phyloP scores from a whole-genome alignment of 2,113 vertebrate genomes.

The Cololabis saira region DNA sequence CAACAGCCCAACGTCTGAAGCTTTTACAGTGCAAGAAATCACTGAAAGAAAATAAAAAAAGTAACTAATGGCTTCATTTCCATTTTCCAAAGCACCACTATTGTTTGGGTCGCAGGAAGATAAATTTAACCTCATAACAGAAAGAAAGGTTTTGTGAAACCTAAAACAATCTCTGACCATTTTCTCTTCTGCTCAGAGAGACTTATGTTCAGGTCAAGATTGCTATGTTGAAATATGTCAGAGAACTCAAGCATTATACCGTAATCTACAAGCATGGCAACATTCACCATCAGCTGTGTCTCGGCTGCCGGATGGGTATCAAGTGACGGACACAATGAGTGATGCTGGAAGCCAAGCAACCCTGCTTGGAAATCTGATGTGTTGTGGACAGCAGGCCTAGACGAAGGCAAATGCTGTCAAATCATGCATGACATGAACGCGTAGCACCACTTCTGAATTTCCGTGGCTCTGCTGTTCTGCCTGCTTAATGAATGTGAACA shows the following conservation, averaged over 20 bases:
- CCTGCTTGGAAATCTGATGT: constrained; percentile 52
- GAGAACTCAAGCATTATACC: constrained; percentile 29
- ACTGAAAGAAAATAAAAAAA: not conserved
- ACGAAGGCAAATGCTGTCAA: constrained; percentile 61
- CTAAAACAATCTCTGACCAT: constrained; percentile 1
- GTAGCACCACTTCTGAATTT: constrained; percentile 32
- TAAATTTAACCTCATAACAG: no score
- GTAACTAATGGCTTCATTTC: no score
- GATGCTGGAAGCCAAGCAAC: constrained; percentile 35
- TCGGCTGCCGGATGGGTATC: constrained; percentile 32
- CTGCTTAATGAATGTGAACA: constrained; percentile 69
- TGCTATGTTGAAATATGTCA: constrained; percentile 24
- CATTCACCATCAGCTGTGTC: constrained; percentile 34
- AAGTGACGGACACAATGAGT: constrained; percentile 38
- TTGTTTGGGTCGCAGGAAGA: no score
- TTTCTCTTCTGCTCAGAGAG: not conserved
- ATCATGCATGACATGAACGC: constrained; percentile 56
- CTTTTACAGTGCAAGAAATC: constrained; percentile 3
- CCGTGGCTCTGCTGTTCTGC: constrained; percentile 33
- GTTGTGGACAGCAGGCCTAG: constrained; percentile 47
- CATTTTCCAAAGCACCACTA: no score
- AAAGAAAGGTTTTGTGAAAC: no score
- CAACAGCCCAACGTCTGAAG: not conserved
- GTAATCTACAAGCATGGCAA: constrained; percentile 45
- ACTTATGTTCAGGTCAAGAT: constrained; percentile 21